A percentile compares a stretch with the other conserved stretches of the same genome.
Evolutionary conservation across 1,140 invertebrate species (phyloP).

Genomic region (Drosophila leontia): DNA sequence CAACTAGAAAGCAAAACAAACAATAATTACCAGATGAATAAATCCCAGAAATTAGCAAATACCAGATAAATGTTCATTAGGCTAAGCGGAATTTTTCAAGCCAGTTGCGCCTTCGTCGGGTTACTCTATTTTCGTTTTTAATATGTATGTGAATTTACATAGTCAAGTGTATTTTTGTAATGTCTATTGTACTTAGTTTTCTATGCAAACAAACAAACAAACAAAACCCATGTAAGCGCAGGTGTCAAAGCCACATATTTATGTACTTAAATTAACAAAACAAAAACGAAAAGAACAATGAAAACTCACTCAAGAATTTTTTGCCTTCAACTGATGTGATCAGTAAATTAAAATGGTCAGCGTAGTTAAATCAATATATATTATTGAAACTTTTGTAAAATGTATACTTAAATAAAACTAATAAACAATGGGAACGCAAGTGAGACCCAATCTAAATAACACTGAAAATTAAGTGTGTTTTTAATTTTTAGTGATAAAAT

Average conservation of each 20-base stretch:
- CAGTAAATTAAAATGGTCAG: conserved; percentile 47
- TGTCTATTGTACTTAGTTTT: conserved; percentile 54
- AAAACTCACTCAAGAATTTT: conserved; percentile 61
- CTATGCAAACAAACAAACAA: conserved; percentile 32
- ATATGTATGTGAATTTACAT: conserved; percentile 53
- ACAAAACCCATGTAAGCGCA: conserved; percentile 14
- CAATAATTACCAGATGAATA: conserved; percentile 29
- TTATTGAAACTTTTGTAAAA: conserved; percentile 56
- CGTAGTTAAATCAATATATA: conserved; percentile 67
- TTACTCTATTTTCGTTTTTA: conserved; percentile 49
- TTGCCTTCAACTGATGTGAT: conserved; percentile 73
- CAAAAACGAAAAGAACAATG: conserved; percentile 14
- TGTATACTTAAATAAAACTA: conserved; percentile 60
- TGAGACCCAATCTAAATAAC: conserved; percentile 8
- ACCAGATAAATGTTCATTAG: conserved; percentile 70
- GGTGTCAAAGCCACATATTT: conserved; percentile 29
- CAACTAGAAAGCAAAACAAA: conserved; percentile 28
- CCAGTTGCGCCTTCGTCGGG: conserved; percentile 49
- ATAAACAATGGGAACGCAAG: conserved; percentile 26
- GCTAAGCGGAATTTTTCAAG: conserved; percentile 50
- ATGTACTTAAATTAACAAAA: conserved; percentile 61
- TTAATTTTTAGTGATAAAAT: background rate
- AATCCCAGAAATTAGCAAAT: conserved; percentile 48
- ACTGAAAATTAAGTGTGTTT: background rate
- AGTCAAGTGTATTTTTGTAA: conserved; percentile 49